Conservation (phyloP, 2,113 vertebrate genomes). For the Mystacornis crossleyi region DNA sequence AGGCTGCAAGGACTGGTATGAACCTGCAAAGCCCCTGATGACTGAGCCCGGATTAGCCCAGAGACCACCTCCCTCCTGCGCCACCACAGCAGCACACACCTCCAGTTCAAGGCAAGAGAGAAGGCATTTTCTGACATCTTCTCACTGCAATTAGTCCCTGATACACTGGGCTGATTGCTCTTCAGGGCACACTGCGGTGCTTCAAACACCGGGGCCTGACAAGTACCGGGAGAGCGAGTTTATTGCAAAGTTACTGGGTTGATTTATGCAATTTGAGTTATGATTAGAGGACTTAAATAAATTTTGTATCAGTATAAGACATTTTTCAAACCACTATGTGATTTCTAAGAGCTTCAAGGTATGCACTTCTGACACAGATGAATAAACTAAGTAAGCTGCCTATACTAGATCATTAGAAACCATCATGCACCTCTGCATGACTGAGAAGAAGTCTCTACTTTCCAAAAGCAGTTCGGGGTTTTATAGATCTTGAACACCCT, state of each 20-base stretch:
- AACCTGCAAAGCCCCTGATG: background rate
- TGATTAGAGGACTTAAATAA: conserved; percentile 39
- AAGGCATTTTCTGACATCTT: background rate
- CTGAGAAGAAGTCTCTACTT: background rate
- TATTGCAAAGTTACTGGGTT: conserved; percentile 27
- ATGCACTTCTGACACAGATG: background rate
- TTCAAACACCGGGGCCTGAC: conserved; percentile 6
- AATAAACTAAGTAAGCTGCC: background rate
- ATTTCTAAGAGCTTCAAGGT: background rate
- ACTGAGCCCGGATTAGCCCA: background rate
- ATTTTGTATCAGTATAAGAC: background rate
- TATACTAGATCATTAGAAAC: background rate
- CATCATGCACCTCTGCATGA: background rate
- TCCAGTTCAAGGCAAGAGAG: background rate
- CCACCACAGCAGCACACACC: background rate
- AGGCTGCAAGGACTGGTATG: background rate
- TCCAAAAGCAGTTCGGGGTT: background rate
- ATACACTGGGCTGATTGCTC: conserved; percentile 12
- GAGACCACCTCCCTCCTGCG: background rate
- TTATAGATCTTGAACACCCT: background rate
- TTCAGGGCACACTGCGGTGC: background rate
- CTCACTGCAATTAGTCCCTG: background rate
- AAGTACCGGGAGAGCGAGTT: background rate
- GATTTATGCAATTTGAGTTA: conserved; percentile 37
- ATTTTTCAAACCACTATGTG: background rate